Percentiles rank a stretch among this genome's conserved stretches.
Evolutionary conservation across 2,113 vertebrate species (phyloP).

Genomic region (Cariama cristata): DNA sequence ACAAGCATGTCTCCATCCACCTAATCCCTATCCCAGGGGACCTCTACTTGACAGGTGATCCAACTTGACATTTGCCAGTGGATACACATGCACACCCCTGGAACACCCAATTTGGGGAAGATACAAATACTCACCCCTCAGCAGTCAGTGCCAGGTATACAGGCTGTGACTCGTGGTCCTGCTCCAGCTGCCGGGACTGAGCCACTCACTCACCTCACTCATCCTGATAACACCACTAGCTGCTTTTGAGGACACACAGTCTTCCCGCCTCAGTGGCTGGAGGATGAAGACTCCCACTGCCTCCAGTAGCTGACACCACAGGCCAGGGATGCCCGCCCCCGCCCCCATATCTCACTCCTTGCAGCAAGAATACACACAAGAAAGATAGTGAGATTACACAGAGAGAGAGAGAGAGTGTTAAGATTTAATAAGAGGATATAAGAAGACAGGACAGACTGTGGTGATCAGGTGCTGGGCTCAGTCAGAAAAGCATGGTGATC

Average conservation of each 20-base stretch:
- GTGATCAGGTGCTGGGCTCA: neutral
- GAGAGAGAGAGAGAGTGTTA: neutral
- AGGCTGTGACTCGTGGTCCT: accelerated
- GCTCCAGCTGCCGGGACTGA: accelerated
- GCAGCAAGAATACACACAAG: neutral
- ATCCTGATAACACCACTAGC: accelerated
- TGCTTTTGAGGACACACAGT: neutral
- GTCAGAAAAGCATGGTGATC: neutral
- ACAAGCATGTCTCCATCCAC: accelerated
- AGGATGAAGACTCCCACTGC: neutral
- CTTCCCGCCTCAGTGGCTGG: accelerated
- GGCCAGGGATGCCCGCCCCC: accelerated
- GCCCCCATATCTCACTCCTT: neutral
- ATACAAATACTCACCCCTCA: accelerated
- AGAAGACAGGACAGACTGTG: neutral
- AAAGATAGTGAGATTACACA: neutral
- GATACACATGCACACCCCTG: accelerated
- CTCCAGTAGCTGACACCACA: neutral
- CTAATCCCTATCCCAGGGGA: neutral
- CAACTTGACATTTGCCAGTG: neutral
- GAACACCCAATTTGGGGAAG: neutral
- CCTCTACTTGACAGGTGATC: neutral
- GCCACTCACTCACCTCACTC: neutral
- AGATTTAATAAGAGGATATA: neutral
- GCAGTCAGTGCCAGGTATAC: accelerated